These are phyloP conservation scores for Menura novaehollandiae DNA, from an alignment of 2,113 vertebrate genomes.

Conservation along the genomic window DNA sequence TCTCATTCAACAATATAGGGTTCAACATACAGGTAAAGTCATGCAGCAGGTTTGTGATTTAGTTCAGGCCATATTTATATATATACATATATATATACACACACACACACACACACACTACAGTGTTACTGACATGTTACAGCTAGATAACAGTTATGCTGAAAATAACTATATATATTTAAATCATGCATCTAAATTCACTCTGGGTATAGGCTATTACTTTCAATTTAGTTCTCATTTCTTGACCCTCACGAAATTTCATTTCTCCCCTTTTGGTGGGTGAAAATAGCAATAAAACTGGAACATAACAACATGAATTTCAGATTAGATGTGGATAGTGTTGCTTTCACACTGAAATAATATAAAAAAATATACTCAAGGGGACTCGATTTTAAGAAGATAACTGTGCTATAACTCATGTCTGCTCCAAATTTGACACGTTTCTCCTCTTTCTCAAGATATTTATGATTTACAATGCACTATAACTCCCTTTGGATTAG, in stretches of 20 bases:
- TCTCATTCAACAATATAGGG: background rate
- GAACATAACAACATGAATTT: background rate
- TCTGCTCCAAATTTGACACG: background rate
- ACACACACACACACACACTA: background rate
- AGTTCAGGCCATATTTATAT: background rate
- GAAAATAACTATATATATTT: background rate
- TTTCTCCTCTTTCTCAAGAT: background rate
- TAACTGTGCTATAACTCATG: background rate
- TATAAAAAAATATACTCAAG: background rate
- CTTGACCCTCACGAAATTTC: fast-evolving
- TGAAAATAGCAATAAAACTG: background rate
- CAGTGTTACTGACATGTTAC: background rate
- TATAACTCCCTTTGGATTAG: background rate
- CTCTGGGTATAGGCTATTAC: background rate
- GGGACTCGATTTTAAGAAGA: background rate
- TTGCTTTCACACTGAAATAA: background rate
- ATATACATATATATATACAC: too few species aligned
- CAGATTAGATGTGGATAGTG: background rate
- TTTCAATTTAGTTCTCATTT: background rate
- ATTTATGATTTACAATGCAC: background rate
- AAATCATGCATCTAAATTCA: background rate
- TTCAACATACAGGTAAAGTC: background rate
- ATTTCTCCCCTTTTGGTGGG: background rate
- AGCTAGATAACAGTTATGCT: background rate
- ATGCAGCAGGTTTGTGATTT: background rate